Evolutionary conservation across 2,888 invertebrate species (phyloP).

Genomic region (Amphipoea lucens): DNA sequence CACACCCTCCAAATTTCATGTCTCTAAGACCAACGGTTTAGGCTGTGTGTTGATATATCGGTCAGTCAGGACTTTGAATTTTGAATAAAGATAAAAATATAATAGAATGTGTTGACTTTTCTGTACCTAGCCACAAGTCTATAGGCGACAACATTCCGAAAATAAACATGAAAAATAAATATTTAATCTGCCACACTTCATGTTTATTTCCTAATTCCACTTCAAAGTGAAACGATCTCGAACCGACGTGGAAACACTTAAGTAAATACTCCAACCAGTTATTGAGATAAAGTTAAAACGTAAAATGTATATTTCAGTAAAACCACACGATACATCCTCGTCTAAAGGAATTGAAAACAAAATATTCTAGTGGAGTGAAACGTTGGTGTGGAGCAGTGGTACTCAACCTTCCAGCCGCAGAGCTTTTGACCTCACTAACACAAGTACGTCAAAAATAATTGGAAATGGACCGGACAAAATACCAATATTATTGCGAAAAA

Average conservation of each 20-base stretch:
- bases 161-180: not conserved
- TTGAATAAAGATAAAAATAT: not conserved
- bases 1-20: too few species aligned
- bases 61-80: too few species aligned
- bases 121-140: too few species aligned
- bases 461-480: not conserved
- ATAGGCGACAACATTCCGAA: not conserved
- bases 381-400: conserved; percentile 26
- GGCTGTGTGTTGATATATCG: too few species aligned
- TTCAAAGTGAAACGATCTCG: not conserved
- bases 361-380: conserved; percentile 60
- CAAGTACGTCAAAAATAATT: not conserved
- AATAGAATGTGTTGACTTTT: not conserved
- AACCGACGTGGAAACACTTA: not conserved
- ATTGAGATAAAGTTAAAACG: conserved; percentile 36
- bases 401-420: conserved; percentile 13
- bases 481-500: not conserved
- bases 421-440: not conserved
- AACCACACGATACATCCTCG: conserved; percentile 57
- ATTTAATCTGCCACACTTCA: not conserved
- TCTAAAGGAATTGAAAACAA: conserved; percentile 59
- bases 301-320: conserved; percentile 51
- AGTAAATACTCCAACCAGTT: conserved; percentile 40
- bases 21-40: too few species aligned
- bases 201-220: not conserved